Percentiles rank a stretch among this genome's conserved stretches.
These are phyloP conservation scores for Danio aesculapii DNA, from an alignment of 2,797 vertebrate genomes.

Conservation along the genomic window DNA sequence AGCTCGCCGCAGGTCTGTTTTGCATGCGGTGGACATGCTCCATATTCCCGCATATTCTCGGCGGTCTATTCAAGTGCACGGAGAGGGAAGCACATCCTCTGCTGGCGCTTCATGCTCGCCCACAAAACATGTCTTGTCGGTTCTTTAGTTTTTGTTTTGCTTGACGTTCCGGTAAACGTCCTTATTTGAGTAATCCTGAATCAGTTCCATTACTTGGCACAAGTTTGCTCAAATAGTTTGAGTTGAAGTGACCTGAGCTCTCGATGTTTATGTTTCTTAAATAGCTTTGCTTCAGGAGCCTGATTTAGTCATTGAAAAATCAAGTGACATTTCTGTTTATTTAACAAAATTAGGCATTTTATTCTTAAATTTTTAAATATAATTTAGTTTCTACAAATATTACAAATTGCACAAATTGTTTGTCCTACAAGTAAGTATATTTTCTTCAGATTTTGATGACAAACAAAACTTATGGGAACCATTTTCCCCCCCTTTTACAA, in stretches of 20 bases:
- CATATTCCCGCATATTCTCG: constrained; percentile 37
- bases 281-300: background rate
- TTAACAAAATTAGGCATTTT: background rate
- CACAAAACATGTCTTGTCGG: background rate
- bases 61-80: constrained; percentile 16
- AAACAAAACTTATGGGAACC: too few relatives aligned
- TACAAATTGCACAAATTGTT: too few relatives aligned
- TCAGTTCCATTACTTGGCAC: background rate
- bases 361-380: too few relatives aligned
- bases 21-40: constrained; percentile 32
- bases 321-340: background rate
- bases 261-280: background rate
- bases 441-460: too few relatives aligned
- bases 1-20: constrained; percentile 46
- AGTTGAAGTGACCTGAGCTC: background rate
- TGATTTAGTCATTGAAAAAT: background rate
- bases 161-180: background rate
- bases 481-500: too few relatives aligned
- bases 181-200: background rate
- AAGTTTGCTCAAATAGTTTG: background rate
- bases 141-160: background rate
- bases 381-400: too few relatives aligned
- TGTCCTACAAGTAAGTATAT: too few relatives aligned
- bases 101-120: background rate
- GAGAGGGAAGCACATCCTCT: background rate